Evolutionary conservation across 2,797 vertebrate genomes (phyloP).

Genomic region (Chelon labrosus): DNA sequence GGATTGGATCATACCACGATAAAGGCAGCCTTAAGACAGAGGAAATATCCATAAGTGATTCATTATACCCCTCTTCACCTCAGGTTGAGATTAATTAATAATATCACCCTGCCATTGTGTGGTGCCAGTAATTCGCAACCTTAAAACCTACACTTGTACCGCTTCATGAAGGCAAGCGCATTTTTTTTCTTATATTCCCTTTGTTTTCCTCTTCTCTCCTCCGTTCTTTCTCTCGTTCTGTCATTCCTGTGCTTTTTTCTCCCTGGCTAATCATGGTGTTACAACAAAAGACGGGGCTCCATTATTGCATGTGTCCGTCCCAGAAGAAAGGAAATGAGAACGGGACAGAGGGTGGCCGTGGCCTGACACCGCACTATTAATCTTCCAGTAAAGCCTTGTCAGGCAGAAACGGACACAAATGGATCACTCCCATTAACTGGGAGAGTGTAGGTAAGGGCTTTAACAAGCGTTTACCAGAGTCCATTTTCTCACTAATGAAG

Average conservation of each 20-base stretch:
- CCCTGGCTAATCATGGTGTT: conserved; percentile 92
- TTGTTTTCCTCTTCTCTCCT: conserved; percentile 81
- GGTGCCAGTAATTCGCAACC: conserved; percentile 77
- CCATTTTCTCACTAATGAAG: conserved; percentile 99
- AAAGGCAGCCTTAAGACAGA: conserved; percentile 68
- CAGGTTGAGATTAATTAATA: conserved; percentile 83
- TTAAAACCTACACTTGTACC: conserved; percentile 77
- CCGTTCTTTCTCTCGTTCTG: conserved; percentile 68
- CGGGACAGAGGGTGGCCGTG: conserved; percentile 96
- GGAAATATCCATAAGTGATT: conserved; percentile 80
- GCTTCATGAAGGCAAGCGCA: conserved; percentile 60
- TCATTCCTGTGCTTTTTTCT: conserved; percentile 85
- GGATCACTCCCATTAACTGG: conserved; percentile 99
- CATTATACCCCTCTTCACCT: conserved; percentile 76
- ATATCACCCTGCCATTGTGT: conserved; percentile 74
- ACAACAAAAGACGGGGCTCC: conserved; percentile 96
- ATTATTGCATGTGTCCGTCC: conserved; percentile 95
- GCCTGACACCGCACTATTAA: conserved; percentile 99
- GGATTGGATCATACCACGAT: conserved; percentile 67
- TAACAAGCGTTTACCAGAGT: conserved; percentile 99
- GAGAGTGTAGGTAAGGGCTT: conserved; percentile 99
- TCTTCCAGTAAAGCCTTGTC: conserved; percentile 99
- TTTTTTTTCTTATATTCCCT: conserved; percentile 64
- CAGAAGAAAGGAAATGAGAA: conserved; percentile 99
- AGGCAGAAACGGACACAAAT: conserved; percentile 99